Evolutionary conservation across 1,140 invertebrate genomes (phyloP), one percentile per base, ranked within the genome.

Genomic region (Cotesia typhae): DNA sequence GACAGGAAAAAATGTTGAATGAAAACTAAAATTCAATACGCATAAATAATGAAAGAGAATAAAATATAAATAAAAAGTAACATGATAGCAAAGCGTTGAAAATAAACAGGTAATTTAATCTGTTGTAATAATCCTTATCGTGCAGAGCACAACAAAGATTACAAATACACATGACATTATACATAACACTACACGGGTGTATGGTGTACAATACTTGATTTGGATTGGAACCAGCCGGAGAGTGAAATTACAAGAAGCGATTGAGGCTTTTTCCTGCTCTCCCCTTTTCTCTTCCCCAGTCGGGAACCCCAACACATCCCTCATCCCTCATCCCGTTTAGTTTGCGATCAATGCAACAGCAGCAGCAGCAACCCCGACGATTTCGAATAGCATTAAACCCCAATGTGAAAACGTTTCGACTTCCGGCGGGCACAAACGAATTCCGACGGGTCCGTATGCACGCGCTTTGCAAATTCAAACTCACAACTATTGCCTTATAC

Each of bases 301-400:
- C 20, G 65, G 38, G 9, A 12, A 41, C 38, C 35, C 64, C 12
- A 4, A 47, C 64, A 41, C 12, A n/a, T 52, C 36, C 41, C 9
- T 12, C 28, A 28, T 36, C 14, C 59, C 17, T 5, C 17, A 41
- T n/a, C 60, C 60, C 60, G 35, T 63, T 20, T 51, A 66, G 17
- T 65, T 80, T 81, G 81, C 81, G 83, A 84, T 84, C 83, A 84
- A 84, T 83, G 83, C 83, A 84, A 81, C 82, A 84, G 82, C 82
- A 47, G 41, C 38, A 47, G 41, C 41, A 81, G 77, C 81, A 79
- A 79, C 80, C 78, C 80, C 80, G 75, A 81, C 81, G 81, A 81
- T 82, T 76, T 76, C 77, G 72, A 75, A 76, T 72, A 73, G 14
- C 70, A 74, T 61, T 20, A 65, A 71, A 63, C 72, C 67, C 71